Evolutionary conservation across 30 jellyfish, hydroid and myxozoan species (phyloP).

Genomic region (Phacellophora camtschatica): DNA sequence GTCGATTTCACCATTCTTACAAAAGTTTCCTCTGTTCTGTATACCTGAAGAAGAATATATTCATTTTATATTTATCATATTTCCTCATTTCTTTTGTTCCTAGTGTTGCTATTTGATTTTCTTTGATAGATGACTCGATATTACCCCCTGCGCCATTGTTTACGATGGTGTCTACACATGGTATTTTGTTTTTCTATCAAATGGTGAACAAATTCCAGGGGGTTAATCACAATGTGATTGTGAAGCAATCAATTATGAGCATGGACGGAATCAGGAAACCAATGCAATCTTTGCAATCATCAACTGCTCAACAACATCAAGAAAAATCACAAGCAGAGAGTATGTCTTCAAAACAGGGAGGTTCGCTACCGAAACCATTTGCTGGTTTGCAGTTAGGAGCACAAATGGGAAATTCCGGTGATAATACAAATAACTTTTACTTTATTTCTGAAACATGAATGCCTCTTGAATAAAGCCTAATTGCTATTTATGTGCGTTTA

Average conservation of each 20-base stretch:
- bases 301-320: background rate
- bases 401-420: no score
- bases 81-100: no score
- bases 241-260: constrained; percentile 12
- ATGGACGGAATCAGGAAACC: constrained; percentile 42
- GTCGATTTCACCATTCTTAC: no score
- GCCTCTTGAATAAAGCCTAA: no score
- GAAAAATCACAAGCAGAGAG: background rate
- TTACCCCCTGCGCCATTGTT: constrained; percentile 91
- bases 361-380: constrained; percentile 54
- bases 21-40: no score
- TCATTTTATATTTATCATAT: no score
- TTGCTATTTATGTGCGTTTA: no score
- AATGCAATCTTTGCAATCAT: background rate
- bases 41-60: no score
- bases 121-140: constrained; percentile 62
- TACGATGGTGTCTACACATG: constrained; percentile 82
- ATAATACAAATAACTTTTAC: no score
- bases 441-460: no score
- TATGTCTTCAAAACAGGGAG: background rate
- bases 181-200: constrained; percentile 74
- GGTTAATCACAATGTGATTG: constrained; percentile 52
- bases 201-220: constrained; percentile 82
- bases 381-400: no score
- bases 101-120: no score